Evolutionary conservation across 2,888 invertebrate genomes (phyloP).

Genomic region (Drosophila meridiana): DNA sequence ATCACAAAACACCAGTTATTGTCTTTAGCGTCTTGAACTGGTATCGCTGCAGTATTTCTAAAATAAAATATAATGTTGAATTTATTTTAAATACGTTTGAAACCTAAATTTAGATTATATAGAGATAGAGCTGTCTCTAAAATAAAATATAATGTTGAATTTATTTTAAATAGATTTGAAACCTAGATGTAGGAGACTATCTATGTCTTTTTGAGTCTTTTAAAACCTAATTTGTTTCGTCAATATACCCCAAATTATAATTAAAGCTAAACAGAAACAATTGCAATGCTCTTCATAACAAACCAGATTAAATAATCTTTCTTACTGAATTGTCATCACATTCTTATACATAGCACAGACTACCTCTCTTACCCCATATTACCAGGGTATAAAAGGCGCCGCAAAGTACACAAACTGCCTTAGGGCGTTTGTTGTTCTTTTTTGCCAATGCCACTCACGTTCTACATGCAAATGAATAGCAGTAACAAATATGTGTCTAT

Average conservation of each 20-base stretch:
- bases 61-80: background rate
- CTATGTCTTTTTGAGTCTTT: no score
- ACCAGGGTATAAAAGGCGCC: constrained; percentile 27
- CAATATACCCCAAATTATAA: background rate
- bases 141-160: background rate
- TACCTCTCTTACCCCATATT: background rate
- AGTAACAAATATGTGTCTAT: constrained; percentile 18
- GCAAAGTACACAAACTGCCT: constrained; percentile 2
- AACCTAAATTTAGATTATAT: no score
- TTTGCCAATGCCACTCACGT: constrained; percentile 61
- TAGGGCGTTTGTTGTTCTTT: constrained; percentile 19
- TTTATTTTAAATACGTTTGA: background rate
- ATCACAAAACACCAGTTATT: no score
- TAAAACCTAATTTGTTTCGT: background rate
- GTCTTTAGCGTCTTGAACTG: no score
- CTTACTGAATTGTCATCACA: background rate
- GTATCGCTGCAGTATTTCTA: no score
- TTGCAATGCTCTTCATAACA: background rate
- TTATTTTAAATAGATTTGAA: background rate
- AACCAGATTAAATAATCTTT: background rate
- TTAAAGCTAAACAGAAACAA: background rate
- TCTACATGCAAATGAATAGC: constrained; percentile 64
- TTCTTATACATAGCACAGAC: background rate
- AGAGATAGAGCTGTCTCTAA: no score
- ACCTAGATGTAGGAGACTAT: no score